A percentile compares a stretch with the other conserved stretches of the same genome.
Conservation (phyloP, 2,113 vertebrate species). For the Sinocyclocheilus maitianheensis region DNA sequence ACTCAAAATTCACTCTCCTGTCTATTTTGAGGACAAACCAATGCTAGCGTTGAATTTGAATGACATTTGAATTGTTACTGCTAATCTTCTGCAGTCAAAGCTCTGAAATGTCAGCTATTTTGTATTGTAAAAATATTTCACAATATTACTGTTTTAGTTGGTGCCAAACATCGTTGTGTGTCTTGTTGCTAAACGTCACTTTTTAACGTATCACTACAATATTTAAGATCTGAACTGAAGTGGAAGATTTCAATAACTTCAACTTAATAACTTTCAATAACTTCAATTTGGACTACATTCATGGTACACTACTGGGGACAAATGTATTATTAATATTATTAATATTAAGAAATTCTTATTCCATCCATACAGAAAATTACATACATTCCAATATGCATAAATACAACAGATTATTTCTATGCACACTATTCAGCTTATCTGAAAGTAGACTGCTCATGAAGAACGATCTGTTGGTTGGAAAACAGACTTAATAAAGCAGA, state of each 20-base stretch:
- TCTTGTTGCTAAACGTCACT: too few relatives aligned
- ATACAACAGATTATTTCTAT: too few relatives aligned
- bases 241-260: not conserved
- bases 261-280: too few relatives aligned
- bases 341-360: too few relatives aligned
- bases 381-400: too few relatives aligned
- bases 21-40: not conserved
- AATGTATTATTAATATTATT: too few relatives aligned
- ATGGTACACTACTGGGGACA: not conserved
- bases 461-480: not conserved
- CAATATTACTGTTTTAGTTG: too few relatives aligned
- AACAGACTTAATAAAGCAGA: slow-evolving; percentile 12
- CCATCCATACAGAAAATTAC: too few relatives aligned
- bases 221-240: not conserved
- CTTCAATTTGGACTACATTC: not conserved
- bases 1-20: not conserved
- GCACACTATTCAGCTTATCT: too few relatives aligned
- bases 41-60: not conserved
- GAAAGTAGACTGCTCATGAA: not conserved
- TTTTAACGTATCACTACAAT: not conserved
- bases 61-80: not conserved
- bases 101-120: not conserved
- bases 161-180: too few relatives aligned
- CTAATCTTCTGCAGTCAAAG: not conserved
- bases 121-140: too few relatives aligned